These are phyloP conservation scores for Anagyrus pseudococci DNA, from an alignment of 2,888 invertebrate genomes.

Conservation along the genomic window DNA sequence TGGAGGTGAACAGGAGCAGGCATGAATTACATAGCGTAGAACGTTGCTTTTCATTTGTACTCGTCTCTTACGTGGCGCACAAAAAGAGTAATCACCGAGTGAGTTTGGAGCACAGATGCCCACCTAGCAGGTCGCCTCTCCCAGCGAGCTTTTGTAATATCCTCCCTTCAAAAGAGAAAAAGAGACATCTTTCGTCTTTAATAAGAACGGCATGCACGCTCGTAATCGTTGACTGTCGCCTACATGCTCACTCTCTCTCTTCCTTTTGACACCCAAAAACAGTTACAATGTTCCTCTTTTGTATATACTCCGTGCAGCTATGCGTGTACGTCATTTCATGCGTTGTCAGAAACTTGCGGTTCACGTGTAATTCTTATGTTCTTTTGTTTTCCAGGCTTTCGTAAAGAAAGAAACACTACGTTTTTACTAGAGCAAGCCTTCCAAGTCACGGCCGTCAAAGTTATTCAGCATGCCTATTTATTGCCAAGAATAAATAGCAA, in stretches of 20 bases:
- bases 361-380: too few relatives aligned
- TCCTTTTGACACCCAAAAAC: background rate
- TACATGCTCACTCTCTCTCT: background rate
- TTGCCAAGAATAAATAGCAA: too few relatives aligned
- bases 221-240: conserved; percentile 7
- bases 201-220: background rate
- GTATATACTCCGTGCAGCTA: background rate
- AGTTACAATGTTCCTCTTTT: conserved; percentile 2
- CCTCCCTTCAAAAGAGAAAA: conserved; percentile 2
- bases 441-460: too few relatives aligned
- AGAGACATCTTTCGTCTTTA: background rate
- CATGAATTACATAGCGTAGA: conserved; percentile 8
- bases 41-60: too few relatives aligned
- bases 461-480: too few relatives aligned
- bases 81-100: too few relatives aligned
- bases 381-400: too few relatives aligned
- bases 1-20: background rate
- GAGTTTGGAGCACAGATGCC: conserved; percentile 19
- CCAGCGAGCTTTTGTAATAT: conserved; percentile 10
- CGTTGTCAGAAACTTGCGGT: too few relatives aligned
- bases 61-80: background rate
- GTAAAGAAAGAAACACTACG: too few relatives aligned
- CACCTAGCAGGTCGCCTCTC: background rate
- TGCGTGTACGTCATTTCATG: too few relatives aligned
- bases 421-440: too few relatives aligned